Evolutionary conservation across 2,113 vertebrate genomes (phyloP).

Genomic region (Stegastes partitus): DNA sequence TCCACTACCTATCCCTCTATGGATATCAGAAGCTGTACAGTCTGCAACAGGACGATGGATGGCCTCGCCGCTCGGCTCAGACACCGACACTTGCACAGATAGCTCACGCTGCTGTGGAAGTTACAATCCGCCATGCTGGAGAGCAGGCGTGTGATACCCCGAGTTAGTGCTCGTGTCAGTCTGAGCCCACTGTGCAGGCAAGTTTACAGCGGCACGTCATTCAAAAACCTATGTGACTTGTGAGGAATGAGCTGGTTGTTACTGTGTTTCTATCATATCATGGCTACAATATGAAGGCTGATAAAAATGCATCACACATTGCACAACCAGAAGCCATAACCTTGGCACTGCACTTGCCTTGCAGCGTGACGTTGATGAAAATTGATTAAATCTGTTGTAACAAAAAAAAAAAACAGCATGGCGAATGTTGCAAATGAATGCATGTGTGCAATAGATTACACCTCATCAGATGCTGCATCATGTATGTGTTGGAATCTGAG

Average conservation of each 20-base stretch:
- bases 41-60: constrained; percentile 21
- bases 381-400: background rate
- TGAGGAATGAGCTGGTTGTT: no score
- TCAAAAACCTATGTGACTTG: no score
- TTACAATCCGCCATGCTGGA: constrained; percentile 30
- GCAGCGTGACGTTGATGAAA: background rate
- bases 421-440: background rate
- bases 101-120: constrained; percentile 28
- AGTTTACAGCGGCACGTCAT: background rate
- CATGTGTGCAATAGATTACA: background rate
- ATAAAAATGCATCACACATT: background rate
- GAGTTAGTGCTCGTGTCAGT: constrained; percentile 23
- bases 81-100: constrained; percentile 16
- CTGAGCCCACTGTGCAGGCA: background rate
- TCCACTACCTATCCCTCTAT: background rate
- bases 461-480: background rate
- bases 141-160: constrained; percentile 14
- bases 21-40: constrained; percentile 14
- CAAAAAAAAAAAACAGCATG: background rate
- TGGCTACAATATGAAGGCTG: no score
- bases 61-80: constrained; percentile 12
- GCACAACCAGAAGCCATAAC: background rate
- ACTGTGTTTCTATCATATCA: background rate
- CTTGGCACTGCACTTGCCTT: background rate
- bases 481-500: background rate